Base-by-base conservation (phyloP, 2,888 invertebrate species). In the Osedax fenrisi region DNA sequence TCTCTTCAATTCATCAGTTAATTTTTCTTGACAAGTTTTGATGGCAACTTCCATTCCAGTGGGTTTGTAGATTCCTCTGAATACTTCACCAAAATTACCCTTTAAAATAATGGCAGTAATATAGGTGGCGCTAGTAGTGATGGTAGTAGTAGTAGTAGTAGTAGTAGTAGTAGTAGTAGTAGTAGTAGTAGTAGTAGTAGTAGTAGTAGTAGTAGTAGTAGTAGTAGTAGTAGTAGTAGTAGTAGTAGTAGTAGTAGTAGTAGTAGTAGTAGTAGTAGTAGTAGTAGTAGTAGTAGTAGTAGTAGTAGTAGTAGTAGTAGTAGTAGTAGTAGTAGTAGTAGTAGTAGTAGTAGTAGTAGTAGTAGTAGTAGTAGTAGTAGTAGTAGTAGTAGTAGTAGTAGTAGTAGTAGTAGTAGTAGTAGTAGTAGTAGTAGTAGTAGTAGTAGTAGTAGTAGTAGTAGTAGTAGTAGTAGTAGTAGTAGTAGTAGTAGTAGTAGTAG, bases 21-120 rank as follows among this genome's bases (percentile, higher is more conserved):
- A 85, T 0, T 94, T 92, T 82, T 94, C 91, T 77, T 92, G 88
- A 83, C 95, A 96, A 0, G 95, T 96, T 87, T 96, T 96, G 76
- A 95, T 94, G 2, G 95, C 95, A 41, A 95, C 94, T 81, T 92
- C 91, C 75, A 78, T 75, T n/a, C 79, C 78, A 13, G 78, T 80
- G 81, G 90, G 90, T 77, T 90, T 90, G 74, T 90, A 87, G 75
- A 90, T 89, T 2, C 94, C 95, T 85, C 92, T 91, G 86, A 93
- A 94, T 1, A 96, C 96, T 85, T 96, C 95, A 1, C 96, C 96
- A 85, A 96, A 96, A 85, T 96, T 95, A 69, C 96, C 96, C 94
- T 95, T 79, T 5, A 83, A 74, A 22, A 23, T 13, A 69, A 41
- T 72, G 41, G 17, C 5, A 68, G 13, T 56, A 56, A 13, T 56